Conservation (phyloP, 2,797 vertebrate genomes). For the Falco cherrug region DNA sequence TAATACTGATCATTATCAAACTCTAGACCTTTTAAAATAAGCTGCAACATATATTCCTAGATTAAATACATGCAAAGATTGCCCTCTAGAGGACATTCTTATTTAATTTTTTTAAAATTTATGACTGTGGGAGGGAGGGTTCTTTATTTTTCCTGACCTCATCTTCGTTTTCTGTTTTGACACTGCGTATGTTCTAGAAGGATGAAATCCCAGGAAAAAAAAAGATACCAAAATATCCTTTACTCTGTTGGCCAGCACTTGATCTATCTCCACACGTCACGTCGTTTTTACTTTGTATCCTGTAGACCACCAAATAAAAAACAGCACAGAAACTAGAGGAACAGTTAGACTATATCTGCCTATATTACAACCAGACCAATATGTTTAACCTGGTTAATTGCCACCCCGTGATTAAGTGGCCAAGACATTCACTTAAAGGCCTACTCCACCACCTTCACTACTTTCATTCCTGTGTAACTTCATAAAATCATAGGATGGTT, state of each 20-base stretch:
- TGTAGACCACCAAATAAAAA: not conserved
- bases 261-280: not conserved
- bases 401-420: not conserved
- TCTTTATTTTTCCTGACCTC: not conserved
- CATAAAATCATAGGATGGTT: not conserved
- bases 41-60: not conserved
- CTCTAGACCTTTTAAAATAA: not conserved
- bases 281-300: not conserved
- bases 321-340: not conserved
- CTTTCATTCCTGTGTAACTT: not conserved
- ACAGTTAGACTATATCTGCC: not conserved
- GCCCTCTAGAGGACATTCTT: constrained; percentile 44
- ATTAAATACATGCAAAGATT: not conserved
- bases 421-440: not conserved
- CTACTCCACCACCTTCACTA: not conserved
- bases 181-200: not conserved
- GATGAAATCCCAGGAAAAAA: not conserved
- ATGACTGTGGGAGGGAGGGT: not conserved
- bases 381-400: not conserved
- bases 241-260: not conserved
- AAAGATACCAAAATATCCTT: not conserved
- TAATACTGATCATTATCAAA: not conserved
- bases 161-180: not conserved
- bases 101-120: not conserved
- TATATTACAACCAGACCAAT: accelerated